These are phyloP conservation scores for Armadillidium nasatum DNA, from an alignment of 1,140 invertebrate species.

Conservation along the genomic window DNA sequence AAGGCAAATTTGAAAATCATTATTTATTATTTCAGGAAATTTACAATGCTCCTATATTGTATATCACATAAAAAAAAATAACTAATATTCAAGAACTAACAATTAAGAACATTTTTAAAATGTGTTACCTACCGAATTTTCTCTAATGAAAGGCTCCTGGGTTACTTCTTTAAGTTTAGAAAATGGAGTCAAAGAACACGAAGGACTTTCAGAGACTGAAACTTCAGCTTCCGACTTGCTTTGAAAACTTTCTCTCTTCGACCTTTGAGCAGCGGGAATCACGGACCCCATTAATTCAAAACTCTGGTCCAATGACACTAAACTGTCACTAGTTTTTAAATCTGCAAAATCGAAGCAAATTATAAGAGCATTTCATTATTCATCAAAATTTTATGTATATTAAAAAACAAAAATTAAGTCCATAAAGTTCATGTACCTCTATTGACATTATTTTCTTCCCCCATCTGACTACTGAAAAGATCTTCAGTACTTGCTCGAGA, in stretches of 20 bases:
- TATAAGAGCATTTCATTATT: no score
- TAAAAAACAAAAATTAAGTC: no score
- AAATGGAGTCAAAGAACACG: slow-evolving; percentile 24
- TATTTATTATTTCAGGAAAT: no score
- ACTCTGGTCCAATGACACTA: slow-evolving; percentile 29
- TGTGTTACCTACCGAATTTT: no score
- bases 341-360: no score
- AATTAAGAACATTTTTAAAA: no score
- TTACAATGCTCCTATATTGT: no score
- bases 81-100: no score
- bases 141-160: not conserved
- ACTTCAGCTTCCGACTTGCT: slow-evolving; percentile 2
- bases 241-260: not conserved
- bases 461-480: not conserved
- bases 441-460: not conserved
- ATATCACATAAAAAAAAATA: no score
- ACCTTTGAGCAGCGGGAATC: slow-evolving; percentile 31
- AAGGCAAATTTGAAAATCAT: no score
- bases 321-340: no score
- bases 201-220: not conserved
- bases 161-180: slow-evolving; percentile 19
- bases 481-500: not conserved
- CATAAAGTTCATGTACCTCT: not conserved
- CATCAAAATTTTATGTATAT: no score
- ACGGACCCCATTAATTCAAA: slow-evolving; percentile 38